A percentile compares a stretch with the other conserved stretches of the same genome.
Conservation (phyloP, 1,140 invertebrate species). For the Trigoniulus corallinus region DNA sequence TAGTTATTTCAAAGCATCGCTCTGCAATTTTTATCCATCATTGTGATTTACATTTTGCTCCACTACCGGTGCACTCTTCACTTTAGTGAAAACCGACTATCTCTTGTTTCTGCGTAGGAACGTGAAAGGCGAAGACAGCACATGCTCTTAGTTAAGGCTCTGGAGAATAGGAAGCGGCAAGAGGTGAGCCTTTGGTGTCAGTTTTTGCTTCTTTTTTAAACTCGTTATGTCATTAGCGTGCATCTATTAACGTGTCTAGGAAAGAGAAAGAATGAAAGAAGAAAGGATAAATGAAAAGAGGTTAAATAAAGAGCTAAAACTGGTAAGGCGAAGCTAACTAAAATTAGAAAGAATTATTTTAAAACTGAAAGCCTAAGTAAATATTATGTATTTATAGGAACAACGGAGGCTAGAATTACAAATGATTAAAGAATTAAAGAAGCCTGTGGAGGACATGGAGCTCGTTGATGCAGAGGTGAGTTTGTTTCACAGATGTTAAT, state of each 20-base stretch:
- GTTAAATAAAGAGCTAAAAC: slow-evolving; percentile 58
- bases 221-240: not conserved
- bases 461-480: slow-evolving; percentile 33
- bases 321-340: slow-evolving; percentile 20
- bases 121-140: slow-evolving; percentile 77
- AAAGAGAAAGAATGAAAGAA: slow-evolving; percentile 66
- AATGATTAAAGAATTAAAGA: slow-evolving; percentile 62
- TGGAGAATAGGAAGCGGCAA: slow-evolving; percentile 63
- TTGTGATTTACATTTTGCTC: not conserved
- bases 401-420: slow-evolving; percentile 68
- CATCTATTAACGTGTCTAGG: slow-evolving; percentile 20
- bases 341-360: not conserved
- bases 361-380: not conserved
- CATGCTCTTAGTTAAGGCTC: slow-evolving; percentile 64
- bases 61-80: not conserved
- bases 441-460: slow-evolving; percentile 73
- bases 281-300: slow-evolving; percentile 59
- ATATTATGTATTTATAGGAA: slow-evolving; percentile 32
- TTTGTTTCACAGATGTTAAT: not conserved
- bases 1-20: no score
- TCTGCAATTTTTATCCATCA: no score
- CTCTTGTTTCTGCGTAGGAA: slow-evolving; percentile 46
- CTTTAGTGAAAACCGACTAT: not conserved
- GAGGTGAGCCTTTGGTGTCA: slow-evolving; percentile 31
- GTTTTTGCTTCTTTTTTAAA: not conserved